Evolutionary conservation across 1,140 invertebrate species (phyloP).

Genomic region (Pissodes strobi): DNA sequence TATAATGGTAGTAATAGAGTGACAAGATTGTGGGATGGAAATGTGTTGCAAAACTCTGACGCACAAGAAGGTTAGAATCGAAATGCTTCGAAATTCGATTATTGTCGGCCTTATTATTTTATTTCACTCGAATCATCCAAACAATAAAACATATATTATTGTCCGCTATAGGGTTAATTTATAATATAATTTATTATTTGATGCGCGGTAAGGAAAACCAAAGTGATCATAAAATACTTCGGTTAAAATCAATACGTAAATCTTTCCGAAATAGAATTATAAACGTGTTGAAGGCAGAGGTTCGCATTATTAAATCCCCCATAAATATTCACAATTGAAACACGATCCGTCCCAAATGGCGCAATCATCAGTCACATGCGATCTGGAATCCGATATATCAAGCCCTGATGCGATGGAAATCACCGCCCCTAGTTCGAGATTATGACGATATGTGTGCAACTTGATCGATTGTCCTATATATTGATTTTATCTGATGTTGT

Average conservation of each 20-base stretch:
- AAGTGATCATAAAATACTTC: background rate
- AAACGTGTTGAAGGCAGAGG: background rate
- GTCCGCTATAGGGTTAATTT: too few species aligned
- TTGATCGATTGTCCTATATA: conserved; percentile 1
- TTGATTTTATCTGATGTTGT: background rate
- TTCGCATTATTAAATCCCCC: conserved; percentile 5
- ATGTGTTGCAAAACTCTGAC: too few species aligned
- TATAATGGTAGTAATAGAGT: too few species aligned
- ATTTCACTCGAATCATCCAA: too few species aligned
- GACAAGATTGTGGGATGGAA: too few species aligned
- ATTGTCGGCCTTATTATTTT: too few species aligned
- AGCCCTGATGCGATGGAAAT: background rate
- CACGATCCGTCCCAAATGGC: conserved; percentile 17
- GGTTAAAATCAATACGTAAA: background rate
- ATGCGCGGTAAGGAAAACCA: background rate
- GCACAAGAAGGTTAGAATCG: too few species aligned
- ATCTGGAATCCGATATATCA: conserved; percentile 8
- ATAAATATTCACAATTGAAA: conserved; percentile 20
- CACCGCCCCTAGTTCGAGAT: background rate
- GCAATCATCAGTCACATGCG: conserved; percentile 18
- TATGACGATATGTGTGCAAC: background rate
- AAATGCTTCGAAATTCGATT: too few species aligned
- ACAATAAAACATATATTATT: too few species aligned
- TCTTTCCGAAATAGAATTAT: conserved; percentile 4
- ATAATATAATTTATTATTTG: too few species aligned